Evolutionary conservation across 2,113 vertebrate genomes (phyloP).

Genomic region (Lampris megalopsis): DNA sequence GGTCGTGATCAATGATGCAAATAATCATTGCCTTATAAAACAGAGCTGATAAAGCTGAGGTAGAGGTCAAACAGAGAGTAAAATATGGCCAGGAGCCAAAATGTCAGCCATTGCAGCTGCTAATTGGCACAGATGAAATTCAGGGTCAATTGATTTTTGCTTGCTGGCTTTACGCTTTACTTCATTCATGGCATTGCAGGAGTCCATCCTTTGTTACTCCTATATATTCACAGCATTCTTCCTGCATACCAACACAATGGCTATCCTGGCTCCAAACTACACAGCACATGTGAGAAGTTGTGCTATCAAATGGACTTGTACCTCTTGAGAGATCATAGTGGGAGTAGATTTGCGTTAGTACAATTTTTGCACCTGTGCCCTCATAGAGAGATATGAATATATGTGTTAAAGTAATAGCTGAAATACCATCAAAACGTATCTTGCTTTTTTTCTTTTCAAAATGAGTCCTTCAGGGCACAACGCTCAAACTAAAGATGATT

Average conservation of each 20-base stretch:
- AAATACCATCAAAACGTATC: neutral
- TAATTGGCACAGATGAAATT: slow-evolving; percentile 32
- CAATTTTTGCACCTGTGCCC: neutral
- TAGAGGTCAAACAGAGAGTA: slow-evolving; percentile 13
- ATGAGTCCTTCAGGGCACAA: neutral
- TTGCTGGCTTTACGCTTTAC: slow-evolving; percentile 19
- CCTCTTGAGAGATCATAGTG: slow-evolving; percentile 52
- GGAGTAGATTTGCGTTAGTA: slow-evolving; percentile 43
- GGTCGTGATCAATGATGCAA: slow-evolving; percentile 6
- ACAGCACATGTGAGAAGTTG: slow-evolving; percentile 42
- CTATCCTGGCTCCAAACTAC: slow-evolving; percentile 44
- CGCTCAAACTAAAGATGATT: slow-evolving; percentile 10
- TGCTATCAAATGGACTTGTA: slow-evolving; percentile 29
- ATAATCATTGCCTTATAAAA: slow-evolving; percentile 9
- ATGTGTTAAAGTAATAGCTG: neutral
- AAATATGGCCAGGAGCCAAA: slow-evolving; percentile 3
- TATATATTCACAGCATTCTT: neutral
- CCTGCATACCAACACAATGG: slow-evolving; percentile 29
- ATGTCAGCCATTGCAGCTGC: slow-evolving; percentile 18
- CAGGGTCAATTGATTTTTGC: slow-evolving; percentile 26
- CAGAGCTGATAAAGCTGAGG: slow-evolving; percentile 1
- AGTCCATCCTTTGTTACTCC: neutral
- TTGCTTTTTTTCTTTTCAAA: neutral
- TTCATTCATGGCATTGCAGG: slow-evolving; percentile 1
- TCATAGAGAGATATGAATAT: neutral